Percentiles rank a stretch among this genome's conserved stretches.
Conservation (phyloP, 2,888 invertebrate species). For the Drosophila macrospina region DNA sequence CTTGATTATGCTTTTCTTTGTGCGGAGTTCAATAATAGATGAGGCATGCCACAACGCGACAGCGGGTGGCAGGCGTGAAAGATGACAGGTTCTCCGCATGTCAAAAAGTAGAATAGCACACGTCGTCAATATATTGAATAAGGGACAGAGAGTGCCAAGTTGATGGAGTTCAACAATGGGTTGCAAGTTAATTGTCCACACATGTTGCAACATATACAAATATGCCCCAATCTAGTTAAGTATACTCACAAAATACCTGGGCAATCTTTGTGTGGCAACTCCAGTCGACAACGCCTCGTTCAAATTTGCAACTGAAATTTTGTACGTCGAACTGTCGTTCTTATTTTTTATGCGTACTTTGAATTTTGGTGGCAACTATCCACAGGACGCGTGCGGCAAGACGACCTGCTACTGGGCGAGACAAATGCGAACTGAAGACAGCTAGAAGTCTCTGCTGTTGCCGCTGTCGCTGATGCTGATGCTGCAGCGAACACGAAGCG, state of each 20-base stretch:
- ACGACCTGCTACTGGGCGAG: constrained; percentile 70
- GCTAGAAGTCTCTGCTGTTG: constrained; percentile 1
- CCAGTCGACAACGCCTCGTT: constrained; percentile 30
- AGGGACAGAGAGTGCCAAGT: too few species aligned
- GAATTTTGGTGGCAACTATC: background rate
- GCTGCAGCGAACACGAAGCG: constrained; percentile 15
- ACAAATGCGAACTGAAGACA: constrained; percentile 63
- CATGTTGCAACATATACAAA: background rate
- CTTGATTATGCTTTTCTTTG: constrained; percentile 31
- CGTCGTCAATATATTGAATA: too few species aligned
- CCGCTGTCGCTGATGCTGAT: constrained; percentile 2
- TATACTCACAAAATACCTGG: background rate
- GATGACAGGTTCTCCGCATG: constrained; percentile 25
- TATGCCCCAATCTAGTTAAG: background rate
- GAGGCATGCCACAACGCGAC: constrained; percentile 14
- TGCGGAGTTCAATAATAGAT: constrained; percentile 43
- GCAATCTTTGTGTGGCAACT: background rate
- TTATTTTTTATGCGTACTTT: background rate
- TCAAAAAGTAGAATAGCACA: constrained; percentile 7
- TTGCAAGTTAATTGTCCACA: too few species aligned
- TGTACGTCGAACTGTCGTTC: constrained; percentile 12
- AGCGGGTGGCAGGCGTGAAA: constrained; percentile 26
- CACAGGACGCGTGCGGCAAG: constrained; percentile 15
- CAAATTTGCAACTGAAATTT: constrained; percentile 56
- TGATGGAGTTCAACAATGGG: too few species aligned